phyloP scores from a whole-genome alignment of 2,797 vertebrate species.

The Argya squamiceps region DNA sequence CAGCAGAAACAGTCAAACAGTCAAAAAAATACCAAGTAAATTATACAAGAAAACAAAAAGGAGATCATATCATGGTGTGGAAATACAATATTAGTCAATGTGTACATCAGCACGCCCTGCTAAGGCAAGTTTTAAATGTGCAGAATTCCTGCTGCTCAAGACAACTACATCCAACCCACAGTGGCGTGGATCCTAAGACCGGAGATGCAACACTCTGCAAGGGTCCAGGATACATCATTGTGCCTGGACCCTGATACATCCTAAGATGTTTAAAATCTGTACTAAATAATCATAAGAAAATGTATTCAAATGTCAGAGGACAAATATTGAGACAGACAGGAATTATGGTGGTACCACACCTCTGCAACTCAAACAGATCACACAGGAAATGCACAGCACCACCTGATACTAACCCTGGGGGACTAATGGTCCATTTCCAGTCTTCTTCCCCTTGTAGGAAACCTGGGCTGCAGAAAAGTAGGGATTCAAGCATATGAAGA shows the following conservation, averaged over 20 bases:
- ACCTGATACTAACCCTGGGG: not conserved
- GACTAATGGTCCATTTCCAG: not conserved
- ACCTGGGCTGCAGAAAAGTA: not conserved
- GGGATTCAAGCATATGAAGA: not conserved
- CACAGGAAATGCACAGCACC: not conserved
- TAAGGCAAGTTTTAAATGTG: not conserved
- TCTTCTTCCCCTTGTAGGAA: not conserved
- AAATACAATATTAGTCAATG: accelerated
- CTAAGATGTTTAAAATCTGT: not conserved
- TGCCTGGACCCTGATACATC: not conserved
- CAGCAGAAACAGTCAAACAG: not conserved
- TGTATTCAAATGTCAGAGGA: not conserved
- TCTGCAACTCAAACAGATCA: not conserved
- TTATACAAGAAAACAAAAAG: not conserved
- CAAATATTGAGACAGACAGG: not conserved
- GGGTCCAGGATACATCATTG: not conserved
- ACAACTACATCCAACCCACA: accelerated
- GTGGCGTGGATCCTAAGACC: not conserved
- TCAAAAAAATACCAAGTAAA: not conserved
- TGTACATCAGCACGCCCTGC: not conserved
- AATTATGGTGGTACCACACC: not conserved
- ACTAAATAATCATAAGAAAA: not conserved
- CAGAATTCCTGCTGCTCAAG: not conserved
- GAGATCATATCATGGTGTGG: not conserved
- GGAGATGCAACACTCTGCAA: not conserved